Percentiles rank a stretch among this genome's conserved stretches.
Evolutionary conservation across 2,888 invertebrate genomes (phyloP).

Genomic region (Pristionchus exspectatus): DNA sequence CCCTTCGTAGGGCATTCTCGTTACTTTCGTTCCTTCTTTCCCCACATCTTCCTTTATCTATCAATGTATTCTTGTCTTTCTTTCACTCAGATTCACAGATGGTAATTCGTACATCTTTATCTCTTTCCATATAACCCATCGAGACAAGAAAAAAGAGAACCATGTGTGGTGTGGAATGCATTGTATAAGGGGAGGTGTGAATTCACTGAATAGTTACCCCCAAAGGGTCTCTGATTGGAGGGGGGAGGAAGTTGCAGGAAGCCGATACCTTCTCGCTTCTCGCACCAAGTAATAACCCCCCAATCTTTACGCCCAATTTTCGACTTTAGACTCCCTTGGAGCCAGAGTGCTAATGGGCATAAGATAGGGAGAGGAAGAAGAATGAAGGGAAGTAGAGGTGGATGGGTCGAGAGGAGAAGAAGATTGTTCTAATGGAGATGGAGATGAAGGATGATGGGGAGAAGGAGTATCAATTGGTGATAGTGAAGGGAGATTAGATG

Average conservation of each 20-base stretch:
- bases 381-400: not conserved
- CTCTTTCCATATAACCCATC: conserved; percentile 40
- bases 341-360: conserved; percentile 5
- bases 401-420: conserved; percentile 33
- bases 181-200: not conserved
- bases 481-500: not conserved
- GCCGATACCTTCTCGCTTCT: conserved; percentile 48
- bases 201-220: conserved; percentile 26
- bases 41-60: not conserved
- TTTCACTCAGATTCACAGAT: not conserved
- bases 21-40: not conserved
- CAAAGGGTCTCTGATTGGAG: conserved; percentile 25
- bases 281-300: conserved; percentile 17
- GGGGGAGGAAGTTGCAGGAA: conserved; percentile 48
- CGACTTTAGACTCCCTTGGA: conserved; percentile 48
- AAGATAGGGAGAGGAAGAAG: conserved; percentile 39
- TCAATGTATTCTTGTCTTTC: not conserved
- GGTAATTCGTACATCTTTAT: conserved; percentile 32
- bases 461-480: conserved; percentile 24
- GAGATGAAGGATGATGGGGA: conserved; percentile 3
- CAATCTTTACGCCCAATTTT: conserved; percentile 53
- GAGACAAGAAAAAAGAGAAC: conserved; percentile 28
- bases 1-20: conserved; percentile 3
- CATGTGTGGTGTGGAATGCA: conserved; percentile 26
- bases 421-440: not conserved